Conservation (phyloP, 2,113 vertebrate species). For the Chaetorhynchus papuensis region DNA sequence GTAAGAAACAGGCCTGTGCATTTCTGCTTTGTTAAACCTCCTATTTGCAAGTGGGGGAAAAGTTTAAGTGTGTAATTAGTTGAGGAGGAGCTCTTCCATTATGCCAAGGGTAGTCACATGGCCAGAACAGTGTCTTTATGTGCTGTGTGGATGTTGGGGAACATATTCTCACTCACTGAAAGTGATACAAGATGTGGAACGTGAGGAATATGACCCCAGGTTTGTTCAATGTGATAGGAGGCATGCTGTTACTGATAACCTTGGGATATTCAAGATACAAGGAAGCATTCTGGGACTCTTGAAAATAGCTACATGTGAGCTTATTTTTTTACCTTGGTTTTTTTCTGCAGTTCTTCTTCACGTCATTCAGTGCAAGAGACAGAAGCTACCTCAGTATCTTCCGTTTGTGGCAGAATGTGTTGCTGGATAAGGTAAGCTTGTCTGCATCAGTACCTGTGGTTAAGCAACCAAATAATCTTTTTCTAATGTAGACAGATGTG, state of each 20-base stretch:
- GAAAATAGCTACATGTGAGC: neutral
- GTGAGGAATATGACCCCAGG: neutral
- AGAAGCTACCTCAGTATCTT: constrained; percentile 89
- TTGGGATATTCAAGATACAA: neutral
- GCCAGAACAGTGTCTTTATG: neutral
- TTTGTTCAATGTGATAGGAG: neutral
- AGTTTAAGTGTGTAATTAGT: neutral
- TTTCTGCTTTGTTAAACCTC: neutral
- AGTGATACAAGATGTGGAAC: neutral
- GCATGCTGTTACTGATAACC: neutral
- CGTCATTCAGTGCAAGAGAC: constrained; percentile 89
- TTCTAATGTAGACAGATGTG: neutral
- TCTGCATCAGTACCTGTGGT: neutral
- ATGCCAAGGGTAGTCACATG: neutral
- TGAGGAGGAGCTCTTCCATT: neutral
- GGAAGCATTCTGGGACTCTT: neutral
- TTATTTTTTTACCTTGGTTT: neutral
- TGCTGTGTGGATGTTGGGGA: neutral
- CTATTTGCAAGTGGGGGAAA: neutral
- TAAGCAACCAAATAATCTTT: neutral
- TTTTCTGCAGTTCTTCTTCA: constrained; percentile 85
- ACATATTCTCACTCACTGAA: neutral
- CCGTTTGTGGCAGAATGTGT: constrained; percentile 89
- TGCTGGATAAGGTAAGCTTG: constrained; percentile 84
- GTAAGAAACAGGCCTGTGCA: neutral